Evolutionary conservation across 1,140 invertebrate genomes (phyloP), one percentile per base, ranked within the genome.

Genomic region (Eulimnadia texana): DNA sequence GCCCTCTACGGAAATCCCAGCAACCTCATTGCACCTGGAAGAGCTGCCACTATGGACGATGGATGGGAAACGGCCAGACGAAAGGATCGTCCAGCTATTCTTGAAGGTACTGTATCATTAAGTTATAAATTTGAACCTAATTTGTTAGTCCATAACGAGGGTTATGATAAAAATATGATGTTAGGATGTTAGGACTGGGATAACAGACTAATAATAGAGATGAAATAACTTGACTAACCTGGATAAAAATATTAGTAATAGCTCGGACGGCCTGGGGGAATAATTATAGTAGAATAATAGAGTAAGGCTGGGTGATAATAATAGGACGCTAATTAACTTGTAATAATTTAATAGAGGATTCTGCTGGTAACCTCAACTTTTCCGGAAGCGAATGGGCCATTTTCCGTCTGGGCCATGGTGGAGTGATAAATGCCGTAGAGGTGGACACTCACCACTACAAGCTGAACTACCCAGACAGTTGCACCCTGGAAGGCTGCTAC

Each of bases 61-160:
- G 82, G 82, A 3, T 84, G 82, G 83, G 82, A 84, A 70, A 84
- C 82, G 11, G 79, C 81, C 0, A 71, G 82, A 58, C 70, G 79
- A 64, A 70, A 80, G 3, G 80, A 83, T 64, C 73, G 82, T 67
- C 82, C 83, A 1, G 72, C 79, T 29, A 71, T 82, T 42, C 73
- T 85, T 27, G 65, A 76, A 66, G 69, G 69, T n/a, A n/a, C n/a
- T n/a, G n/a, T n/a, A n/a, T n/a, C n/a, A n/a, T n/a, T 70, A 57
- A 55, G 59, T 2, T 23, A 13, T 11, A 53, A 3, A 59, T 29
- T 28, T 25, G 16, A 58, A 60, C 49, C 2, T 27, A 11, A n/a
- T n/a, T n/a, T n/a, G n/a, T n/a, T n/a, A n/a, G n/a, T n/a, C n/a
- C n/a, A n/a, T n/a, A n/a, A n/a, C n/a, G n/a, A n/a, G n/a, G n/a